Evolutionary conservation across 1,140 invertebrate species (phyloP), one percentile per base, ranked within the genome.

Genomic region (Alviniconcha marisindica): DNA sequence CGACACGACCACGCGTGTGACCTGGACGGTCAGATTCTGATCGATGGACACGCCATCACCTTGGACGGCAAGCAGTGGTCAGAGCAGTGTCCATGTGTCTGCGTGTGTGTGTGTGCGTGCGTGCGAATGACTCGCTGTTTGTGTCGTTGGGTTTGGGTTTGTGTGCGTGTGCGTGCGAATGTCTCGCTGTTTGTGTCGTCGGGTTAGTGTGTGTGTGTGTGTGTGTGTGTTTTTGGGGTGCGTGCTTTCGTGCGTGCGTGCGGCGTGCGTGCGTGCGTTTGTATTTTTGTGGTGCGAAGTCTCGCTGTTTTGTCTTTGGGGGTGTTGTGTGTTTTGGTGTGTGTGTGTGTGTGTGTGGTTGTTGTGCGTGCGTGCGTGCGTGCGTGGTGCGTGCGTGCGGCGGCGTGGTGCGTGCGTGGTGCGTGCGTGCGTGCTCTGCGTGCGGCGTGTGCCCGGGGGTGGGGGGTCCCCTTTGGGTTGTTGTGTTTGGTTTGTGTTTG

Each of bases 1-100:
- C 18, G 1, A 18, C 78, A 80, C 28, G 56, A 15, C 24, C 54
- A 80, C n/a, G 78, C 78, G 28, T 80, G 78, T 63, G 78, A 80
- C 40, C 33, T 80, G 7, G 60, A 44, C 24, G 78, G 78, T 15
- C 3, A 36, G 40, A 80, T 80, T 33, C 40, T 80, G 36, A 21
- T 80, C 24, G 78, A 80, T 24, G 78, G 78, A 14, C 78, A 80
- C 40, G 56, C 40, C 40, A 40, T 63, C 21, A 31, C 14, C 56
- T 14, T 63, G 21, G 60, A 80, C 5, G 78, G 60, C 21, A 33
- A 44, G n/a, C 24, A 66, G 10, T 80, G 78, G 78, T 80, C 36
- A 80, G 78, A 56, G 28, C 12, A 40, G 7, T 77, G 42, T 54
- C 4, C 38, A 36, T 77, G 76, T 51, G 24, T 51, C 24, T 33